A percentile compares a stretch with the other conserved stretches of the same genome.
phyloP scores from a whole-genome alignment of 2,113 vertebrate genomes.

The Pontoporia blainvillei region DNA sequence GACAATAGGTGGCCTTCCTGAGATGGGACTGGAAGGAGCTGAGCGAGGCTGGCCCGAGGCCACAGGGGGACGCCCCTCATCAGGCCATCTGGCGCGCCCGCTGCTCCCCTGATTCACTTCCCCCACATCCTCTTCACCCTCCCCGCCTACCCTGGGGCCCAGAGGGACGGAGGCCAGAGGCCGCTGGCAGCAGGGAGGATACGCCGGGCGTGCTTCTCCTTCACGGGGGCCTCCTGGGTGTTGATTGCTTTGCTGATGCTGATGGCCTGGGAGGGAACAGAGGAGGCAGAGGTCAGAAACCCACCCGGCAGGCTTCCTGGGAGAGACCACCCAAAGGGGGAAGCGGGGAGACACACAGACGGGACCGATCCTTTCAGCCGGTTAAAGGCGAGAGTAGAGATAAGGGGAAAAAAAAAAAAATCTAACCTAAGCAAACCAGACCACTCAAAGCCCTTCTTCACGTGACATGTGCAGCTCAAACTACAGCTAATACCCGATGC shows the following conservation, averaged over 20 bases:
- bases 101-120: neutral
- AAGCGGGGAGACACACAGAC: neutral
- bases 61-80: accelerated
- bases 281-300: neutral
- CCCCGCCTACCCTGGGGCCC: neutral
- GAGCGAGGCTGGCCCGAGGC: neutral
- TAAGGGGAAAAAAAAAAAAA: accelerated
- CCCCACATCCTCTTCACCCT: accelerated
- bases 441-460: neutral
- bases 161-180: neutral
- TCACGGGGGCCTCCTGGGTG: constrained; percentile 91
- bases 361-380: accelerated
- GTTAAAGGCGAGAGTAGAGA: accelerated
- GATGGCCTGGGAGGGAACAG: constrained; percentile 83
- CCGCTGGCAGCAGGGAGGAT: constrained; percentile 80
- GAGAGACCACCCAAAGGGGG: accelerated
- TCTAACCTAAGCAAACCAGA: neutral
- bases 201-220: constrained; percentile 98
- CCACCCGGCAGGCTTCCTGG: accelerated
- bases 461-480: accelerated
- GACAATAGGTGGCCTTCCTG: too few species aligned
- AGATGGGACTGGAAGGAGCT: neutral
- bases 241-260: constrained; percentile 99
- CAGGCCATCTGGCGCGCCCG: accelerated
- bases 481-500: accelerated